phyloP scores from a whole-genome alignment of 1,140 invertebrate species.

The Anadara kagoshimensis region DNA sequence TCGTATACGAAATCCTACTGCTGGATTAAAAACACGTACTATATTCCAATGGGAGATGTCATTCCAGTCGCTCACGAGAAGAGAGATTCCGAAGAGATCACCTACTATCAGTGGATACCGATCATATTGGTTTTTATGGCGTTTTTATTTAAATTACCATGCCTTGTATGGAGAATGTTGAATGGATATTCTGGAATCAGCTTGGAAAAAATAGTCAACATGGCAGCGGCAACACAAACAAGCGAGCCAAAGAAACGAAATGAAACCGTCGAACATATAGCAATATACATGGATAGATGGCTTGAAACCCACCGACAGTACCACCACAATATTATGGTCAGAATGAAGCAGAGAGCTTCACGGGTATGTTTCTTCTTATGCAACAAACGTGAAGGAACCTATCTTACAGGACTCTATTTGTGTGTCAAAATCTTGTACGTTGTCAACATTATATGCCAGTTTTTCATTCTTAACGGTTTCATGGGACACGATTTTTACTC shows the following conservation, averaged over 20 bases:
- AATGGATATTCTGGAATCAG: conserved; percentile 63
- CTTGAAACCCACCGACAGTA: conserved; percentile 67
- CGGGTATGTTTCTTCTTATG: conserved; percentile 67
- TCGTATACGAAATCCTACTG: conserved; percentile 73
- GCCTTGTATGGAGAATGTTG: conserved; percentile 67
- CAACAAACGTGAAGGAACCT: conserved; percentile 75
- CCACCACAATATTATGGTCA: conserved; percentile 57
- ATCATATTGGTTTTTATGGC: conserved; percentile 70
- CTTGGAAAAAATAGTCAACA: conserved; percentile 63
- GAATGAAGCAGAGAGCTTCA: conserved; percentile 59
- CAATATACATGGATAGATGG: conserved; percentile 65
- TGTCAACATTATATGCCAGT: conserved; percentile 75
- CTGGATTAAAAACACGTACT: conserved; percentile 76
- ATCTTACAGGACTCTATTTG: conserved; percentile 74
- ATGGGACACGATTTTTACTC: conserved; percentile 74
- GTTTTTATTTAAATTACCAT: conserved; percentile 70
- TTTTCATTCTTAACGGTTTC: conserved; percentile 75
- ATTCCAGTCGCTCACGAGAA: conserved; percentile 61
- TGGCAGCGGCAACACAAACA: conserved; percentile 61
- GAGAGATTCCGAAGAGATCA: conserved; percentile 59
- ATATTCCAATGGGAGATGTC: conserved; percentile 69
- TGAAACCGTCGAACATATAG: conserved; percentile 62
- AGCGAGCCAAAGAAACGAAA: conserved; percentile 58
- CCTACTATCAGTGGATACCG: conserved; percentile 73
- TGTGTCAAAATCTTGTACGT: conserved; percentile 75